phyloP scores from a whole-genome alignment of 2,113 vertebrate species.

The Pseudolaguvia tuberculata region DNA sequence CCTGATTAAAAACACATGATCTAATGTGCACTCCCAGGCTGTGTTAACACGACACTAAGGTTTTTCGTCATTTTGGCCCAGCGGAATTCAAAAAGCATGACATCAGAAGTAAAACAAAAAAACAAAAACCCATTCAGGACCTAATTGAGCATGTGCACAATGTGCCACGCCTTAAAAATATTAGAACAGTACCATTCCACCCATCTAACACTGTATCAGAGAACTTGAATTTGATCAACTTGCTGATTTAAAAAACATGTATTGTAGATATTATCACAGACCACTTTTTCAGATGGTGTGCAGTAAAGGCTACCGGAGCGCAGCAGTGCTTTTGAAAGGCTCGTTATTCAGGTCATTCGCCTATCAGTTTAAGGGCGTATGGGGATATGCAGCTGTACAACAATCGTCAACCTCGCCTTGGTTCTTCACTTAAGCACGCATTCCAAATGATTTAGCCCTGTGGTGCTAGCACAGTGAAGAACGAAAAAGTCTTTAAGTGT shows the following conservation, averaged over 20 bases:
- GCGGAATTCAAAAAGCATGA: slow-evolving; percentile 3
- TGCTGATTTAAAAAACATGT: background rate
- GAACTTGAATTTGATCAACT: background rate
- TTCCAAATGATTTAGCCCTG: slow-evolving; percentile 22
- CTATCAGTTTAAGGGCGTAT: slow-evolving; percentile 17
- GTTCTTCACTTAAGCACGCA: slow-evolving; percentile 21
- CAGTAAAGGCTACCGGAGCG: slow-evolving; percentile 20
- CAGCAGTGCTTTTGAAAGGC: slow-evolving; percentile 5
- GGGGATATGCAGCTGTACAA: slow-evolving; percentile 33
- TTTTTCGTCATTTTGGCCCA: slow-evolving; percentile 25
- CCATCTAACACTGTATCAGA: background rate
- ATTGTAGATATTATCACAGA: background rate
- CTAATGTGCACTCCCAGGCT: slow-evolving; percentile 33
- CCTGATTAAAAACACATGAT: slow-evolving; percentile 47
- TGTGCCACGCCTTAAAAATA: background rate
- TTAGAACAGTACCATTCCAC: background rate
- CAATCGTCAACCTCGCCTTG: slow-evolving; percentile 19
- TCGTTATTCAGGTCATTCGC: slow-evolving; percentile 33
- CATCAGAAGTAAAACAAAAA: slow-evolving; percentile 27
- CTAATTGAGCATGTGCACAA: background rate
- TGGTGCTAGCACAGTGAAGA: background rate
- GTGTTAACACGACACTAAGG: slow-evolving; percentile 4
- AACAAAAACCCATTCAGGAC: slow-evolving; percentile 12
- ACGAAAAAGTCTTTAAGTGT: background rate
- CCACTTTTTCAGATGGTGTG: slow-evolving; percentile 40